Conservation (phyloP, 2,888 invertebrate species). For the Tipula confusa region DNA sequence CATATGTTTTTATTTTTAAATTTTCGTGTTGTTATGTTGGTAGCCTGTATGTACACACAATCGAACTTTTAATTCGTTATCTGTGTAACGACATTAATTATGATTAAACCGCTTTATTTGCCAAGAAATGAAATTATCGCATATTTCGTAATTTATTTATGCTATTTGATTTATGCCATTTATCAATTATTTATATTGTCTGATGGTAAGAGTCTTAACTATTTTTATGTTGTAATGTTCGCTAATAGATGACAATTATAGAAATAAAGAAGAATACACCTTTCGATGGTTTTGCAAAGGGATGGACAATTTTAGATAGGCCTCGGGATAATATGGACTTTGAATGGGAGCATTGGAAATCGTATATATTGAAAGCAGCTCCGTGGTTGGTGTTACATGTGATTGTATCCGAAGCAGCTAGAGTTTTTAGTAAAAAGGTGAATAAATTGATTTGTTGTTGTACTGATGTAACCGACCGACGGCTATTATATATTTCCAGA, state of each 20-base stretch:
- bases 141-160: constrained; percentile 45
- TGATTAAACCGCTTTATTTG: constrained; percentile 30
- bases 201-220: constrained; percentile 32
- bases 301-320: constrained; percentile 42
- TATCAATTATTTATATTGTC: constrained; percentile 34
- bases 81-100: not conserved
- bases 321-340: constrained; percentile 45
- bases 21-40: not conserved
- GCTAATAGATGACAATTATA: not conserved
- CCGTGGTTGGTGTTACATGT: constrained; percentile 45
- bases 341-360: constrained; percentile 45
- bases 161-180: constrained; percentile 43
- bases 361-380: constrained; percentile 41
- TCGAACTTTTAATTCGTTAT: not conserved
- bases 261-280: not conserved
- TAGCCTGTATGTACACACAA: not conserved
- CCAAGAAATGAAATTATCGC: constrained; percentile 40
- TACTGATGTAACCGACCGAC: not conserved
- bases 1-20: not conserved
- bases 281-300: constrained; percentile 31
- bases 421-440: not conserved
- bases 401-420: constrained; percentile 34
- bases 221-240: not conserved
- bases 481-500: too few species aligned
- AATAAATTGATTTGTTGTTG: not conserved